Conservation (phyloP, 2,888 invertebrate genomes). For the Lasius fuliginosus region DNA sequence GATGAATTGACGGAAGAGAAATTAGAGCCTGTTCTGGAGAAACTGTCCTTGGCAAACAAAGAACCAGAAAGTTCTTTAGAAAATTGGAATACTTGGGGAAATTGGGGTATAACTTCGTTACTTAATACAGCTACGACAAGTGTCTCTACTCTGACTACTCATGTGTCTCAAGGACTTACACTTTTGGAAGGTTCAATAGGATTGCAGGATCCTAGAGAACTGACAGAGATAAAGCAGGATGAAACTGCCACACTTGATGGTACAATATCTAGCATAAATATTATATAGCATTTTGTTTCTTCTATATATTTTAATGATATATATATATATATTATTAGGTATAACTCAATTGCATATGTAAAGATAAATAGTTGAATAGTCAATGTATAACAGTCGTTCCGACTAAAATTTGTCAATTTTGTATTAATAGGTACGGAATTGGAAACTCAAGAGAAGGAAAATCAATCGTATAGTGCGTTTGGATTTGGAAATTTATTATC, state of each 20-base stretch:
- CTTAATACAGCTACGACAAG: constrained; percentile 92
- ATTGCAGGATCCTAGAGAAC: constrained; percentile 93
- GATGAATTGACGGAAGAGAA: constrained; percentile 83
- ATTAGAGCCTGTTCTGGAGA: constrained; percentile 80
- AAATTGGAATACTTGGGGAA: constrained; percentile 89
- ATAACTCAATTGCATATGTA: not conserved
- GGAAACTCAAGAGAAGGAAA: constrained; percentile 65
- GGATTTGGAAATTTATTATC: constrained; percentile 89
- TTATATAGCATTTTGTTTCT: not conserved
- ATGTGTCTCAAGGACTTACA: constrained; percentile 93
- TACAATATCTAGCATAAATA: constrained; percentile 41
- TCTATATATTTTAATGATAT: not conserved
- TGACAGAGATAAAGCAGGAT: constrained; percentile 87
- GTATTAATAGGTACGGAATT: constrained; percentile 62
- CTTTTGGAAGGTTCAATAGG: constrained; percentile 94
- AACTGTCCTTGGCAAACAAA: constrained; percentile 79
- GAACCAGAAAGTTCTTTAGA: constrained; percentile 70
- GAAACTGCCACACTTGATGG: constrained; percentile 48
- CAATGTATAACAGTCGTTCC: not conserved
- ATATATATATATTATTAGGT: too few species aligned
- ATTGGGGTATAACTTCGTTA: constrained; percentile 92
- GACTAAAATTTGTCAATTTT: constrained; percentile 7
- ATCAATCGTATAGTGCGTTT: constrained; percentile 84
- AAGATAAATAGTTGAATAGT: constrained; percentile 9
- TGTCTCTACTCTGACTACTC: constrained; percentile 92